phyloP scores from a whole-genome alignment of 2,888 invertebrate genomes.

The Lathronympha strigana region DNA sequence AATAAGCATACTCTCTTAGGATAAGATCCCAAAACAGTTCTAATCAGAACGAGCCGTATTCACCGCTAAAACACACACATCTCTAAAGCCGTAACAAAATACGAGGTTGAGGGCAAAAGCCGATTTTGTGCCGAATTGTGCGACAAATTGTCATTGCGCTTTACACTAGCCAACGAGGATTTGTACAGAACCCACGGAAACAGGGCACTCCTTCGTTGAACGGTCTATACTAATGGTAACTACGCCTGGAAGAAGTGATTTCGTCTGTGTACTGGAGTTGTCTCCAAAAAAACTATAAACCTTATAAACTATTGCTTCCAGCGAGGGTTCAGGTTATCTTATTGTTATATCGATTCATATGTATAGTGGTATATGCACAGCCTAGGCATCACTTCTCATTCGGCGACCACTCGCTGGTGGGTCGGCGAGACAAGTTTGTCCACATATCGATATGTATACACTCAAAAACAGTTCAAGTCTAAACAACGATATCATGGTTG shows the following conservation, averaged over 20 bases:
- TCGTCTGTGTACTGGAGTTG: slow-evolving; percentile 28
- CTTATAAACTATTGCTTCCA: slow-evolving; percentile 37
- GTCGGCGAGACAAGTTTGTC: slow-evolving; percentile 13
- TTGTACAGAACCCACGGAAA: slow-evolving; percentile 2
- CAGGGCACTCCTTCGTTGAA: slow-evolving; percentile 16
- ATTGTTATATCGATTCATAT: slow-evolving; percentile 31
- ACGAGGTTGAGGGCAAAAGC: slow-evolving; percentile 23
- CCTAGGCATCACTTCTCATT: slow-evolving; percentile 30
- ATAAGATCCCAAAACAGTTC: too few relatives aligned
- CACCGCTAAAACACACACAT: slow-evolving; percentile 17
- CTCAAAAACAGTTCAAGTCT: not conserved
- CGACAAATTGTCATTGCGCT: slow-evolving; percentile 24
- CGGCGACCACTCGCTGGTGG: slow-evolving; percentile 28
- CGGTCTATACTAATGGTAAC: slow-evolving; percentile 24
- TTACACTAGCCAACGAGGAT: slow-evolving; percentile 25
- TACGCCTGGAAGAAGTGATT: slow-evolving; percentile 41
- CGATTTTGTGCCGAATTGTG: slow-evolving; percentile 28
- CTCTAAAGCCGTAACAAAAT: slow-evolving; percentile 23
- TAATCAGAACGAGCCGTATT: slow-evolving; percentile 3
- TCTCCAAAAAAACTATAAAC: slow-evolving; percentile 31
- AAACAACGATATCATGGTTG: not conserved
- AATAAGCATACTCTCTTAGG: too few relatives aligned
- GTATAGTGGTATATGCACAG: slow-evolving; percentile 34
- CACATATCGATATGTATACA: not conserved
- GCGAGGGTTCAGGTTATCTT: slow-evolving; percentile 32